phyloP scores from a whole-genome alignment of 2,888 invertebrate species.

The Hydropsyche betteni region DNA sequence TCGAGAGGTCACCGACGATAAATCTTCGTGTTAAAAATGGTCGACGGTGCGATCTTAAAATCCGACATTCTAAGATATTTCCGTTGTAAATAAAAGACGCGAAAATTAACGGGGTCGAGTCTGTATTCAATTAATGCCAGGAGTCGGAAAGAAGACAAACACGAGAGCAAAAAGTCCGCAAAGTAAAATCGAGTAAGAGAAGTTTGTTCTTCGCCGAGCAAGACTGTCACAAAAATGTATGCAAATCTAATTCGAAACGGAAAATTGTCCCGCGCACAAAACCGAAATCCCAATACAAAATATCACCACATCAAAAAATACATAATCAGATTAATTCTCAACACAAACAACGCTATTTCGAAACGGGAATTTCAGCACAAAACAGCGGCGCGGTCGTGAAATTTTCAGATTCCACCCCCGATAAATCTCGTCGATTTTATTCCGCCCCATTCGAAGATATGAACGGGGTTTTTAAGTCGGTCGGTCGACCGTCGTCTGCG shows the following conservation, averaged over 20 bases:
- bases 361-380: neutral
- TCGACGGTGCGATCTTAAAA: too few species aligned
- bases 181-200: neutral
- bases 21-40: too few species aligned
- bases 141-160: too few species aligned
- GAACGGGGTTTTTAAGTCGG: slow-evolving; percentile 10
- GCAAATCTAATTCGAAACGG: neutral
- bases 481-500: slow-evolving; percentile 2
- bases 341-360: too few species aligned
- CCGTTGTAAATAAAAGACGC: too few species aligned
- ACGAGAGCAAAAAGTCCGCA: too few species aligned
- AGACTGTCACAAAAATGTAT: neutral
- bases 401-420: neutral
- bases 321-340: too few species aligned
- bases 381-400: neutral
- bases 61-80: too few species aligned
- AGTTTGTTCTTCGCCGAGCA: neutral
- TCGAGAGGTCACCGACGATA: slow-evolving; percentile 1
- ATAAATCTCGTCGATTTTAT: slow-evolving; percentile 18
- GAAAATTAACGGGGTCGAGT: too few species aligned
- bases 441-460: neutral
- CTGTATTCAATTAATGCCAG: too few species aligned
- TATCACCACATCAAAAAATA: too few species aligned
- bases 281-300: too few species aligned
- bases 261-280: neutral